Conservation (phyloP, 2,888 invertebrate species). For the Eilema griseolum region DNA sequence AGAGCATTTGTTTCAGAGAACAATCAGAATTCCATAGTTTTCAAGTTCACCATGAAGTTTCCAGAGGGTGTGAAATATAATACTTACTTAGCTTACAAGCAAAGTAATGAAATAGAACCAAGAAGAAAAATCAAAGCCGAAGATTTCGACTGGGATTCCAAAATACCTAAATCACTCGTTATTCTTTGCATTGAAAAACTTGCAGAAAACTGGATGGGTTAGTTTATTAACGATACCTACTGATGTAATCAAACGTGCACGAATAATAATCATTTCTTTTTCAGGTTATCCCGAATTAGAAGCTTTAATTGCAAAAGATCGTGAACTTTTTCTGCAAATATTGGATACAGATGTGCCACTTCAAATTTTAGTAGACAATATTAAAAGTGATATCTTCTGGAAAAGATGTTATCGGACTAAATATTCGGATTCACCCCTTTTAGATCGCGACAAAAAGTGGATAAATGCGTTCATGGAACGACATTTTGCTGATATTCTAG, state of each 20-base stretch:
- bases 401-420: constrained; percentile 76
- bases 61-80: constrained; percentile 75
- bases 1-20: neutral
- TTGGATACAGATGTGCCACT: constrained; percentile 75
- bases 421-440: constrained; percentile 68
- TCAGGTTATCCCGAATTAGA: constrained; percentile 73
- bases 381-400: constrained; percentile 83
- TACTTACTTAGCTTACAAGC: constrained; percentile 78
- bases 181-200: constrained; percentile 81
- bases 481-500: constrained; percentile 79
- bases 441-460: constrained; percentile 70
- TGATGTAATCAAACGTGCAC: neutral
- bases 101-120: constrained; percentile 69
- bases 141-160: constrained; percentile 83
- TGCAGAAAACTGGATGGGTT: constrained; percentile 80
- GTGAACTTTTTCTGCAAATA: constrained; percentile 77
- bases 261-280: neutral
- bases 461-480: constrained; percentile 80
- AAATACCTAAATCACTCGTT: constrained; percentile 79
- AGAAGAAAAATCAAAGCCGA: constrained; percentile 81
- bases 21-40: neutral
- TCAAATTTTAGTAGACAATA: constrained; percentile 78
- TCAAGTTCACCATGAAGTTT: constrained; percentile 59
- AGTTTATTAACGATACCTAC: constrained; percentile 20
- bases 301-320: constrained; percentile 75